Conservation (phyloP, 2,113 vertebrate genomes). For the Condylura cristata region DNA sequence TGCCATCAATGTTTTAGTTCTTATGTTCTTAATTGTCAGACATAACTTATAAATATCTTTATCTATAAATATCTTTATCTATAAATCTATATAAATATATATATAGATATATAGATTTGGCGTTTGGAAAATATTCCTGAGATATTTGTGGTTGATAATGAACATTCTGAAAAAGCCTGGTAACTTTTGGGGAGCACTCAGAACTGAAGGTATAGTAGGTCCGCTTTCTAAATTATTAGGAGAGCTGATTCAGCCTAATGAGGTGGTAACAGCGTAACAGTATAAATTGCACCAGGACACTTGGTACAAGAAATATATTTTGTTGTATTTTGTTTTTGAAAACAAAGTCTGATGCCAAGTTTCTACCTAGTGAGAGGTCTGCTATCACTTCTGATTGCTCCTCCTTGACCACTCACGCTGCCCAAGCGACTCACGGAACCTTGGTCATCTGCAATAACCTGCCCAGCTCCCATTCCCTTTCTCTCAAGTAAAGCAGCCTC, state of each 20-base stretch:
- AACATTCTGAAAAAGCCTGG: not conserved
- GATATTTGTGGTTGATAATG: not conserved
- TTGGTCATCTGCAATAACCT: fast-evolving
- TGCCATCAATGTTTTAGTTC: not conserved
- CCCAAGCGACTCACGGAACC: not conserved
- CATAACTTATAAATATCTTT: not conserved
- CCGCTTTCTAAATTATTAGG: constrained; percentile 15
- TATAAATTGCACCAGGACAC: not conserved
- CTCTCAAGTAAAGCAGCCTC: not conserved
- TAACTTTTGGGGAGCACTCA: not conserved
- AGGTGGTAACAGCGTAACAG: not conserved
- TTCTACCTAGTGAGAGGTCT: not conserved
- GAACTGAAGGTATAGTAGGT: not conserved
- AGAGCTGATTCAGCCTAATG: constrained; percentile 20
- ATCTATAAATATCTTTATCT: no score
- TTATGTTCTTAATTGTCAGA: not conserved
- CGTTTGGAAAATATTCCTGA: not conserved
- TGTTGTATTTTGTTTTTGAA: constrained; percentile 12
- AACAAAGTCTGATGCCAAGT: not conserved
- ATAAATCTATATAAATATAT: no score
- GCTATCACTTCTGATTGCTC: not conserved
- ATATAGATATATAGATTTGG: not conserved
- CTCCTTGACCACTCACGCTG: not conserved
- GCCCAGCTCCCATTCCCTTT: not conserved
- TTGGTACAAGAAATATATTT: not conserved